Conservation (phyloP, 37 sponge, comb jelly and placozoan genomes). For the Ianthella basta region DNA sequence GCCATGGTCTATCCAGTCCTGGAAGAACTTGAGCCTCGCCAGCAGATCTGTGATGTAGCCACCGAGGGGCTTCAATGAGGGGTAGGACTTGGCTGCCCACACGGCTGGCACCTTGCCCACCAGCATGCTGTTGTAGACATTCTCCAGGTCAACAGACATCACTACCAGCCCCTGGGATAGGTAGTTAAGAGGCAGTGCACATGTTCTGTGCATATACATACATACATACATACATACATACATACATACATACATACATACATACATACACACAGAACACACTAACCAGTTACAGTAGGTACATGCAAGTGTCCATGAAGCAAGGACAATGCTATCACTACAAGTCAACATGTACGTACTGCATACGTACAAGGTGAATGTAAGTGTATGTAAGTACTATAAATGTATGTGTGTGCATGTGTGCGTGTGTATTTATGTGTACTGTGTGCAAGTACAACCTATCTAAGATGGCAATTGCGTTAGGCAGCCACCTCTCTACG, state of each 20-base stretch:
- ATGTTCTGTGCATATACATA: conserved; percentile 5
- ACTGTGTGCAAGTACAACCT: not conserved
- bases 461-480: too few relatives aligned
- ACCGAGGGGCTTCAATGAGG: conserved; percentile 97
- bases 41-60: conserved; percentile 94
- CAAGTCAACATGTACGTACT: not conserved
- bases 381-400: not conserved
- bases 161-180: conserved; percentile 86
- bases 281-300: not conserved
- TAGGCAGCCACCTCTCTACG: too few relatives aligned
- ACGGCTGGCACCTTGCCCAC: conserved; percentile 95
- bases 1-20: conserved; percentile 91
- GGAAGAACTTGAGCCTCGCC: conserved; percentile 95
- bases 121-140: conserved; percentile 93
- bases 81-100: conserved; percentile 99
- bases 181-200: not conserved
- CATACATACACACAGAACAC: not conserved
- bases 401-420: not conserved
- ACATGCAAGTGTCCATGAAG: not conserved
- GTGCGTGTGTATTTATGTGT: not conserved
- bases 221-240: not conserved
- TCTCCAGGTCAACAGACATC: conserved; percentile 95
- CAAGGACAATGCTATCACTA: not conserved
- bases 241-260: not conserved
- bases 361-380: not conserved